These are phyloP conservation scores for Syngnathoides biaculeatus DNA, from an alignment of 2,113 vertebrate genomes.

Conservation along the genomic window DNA sequence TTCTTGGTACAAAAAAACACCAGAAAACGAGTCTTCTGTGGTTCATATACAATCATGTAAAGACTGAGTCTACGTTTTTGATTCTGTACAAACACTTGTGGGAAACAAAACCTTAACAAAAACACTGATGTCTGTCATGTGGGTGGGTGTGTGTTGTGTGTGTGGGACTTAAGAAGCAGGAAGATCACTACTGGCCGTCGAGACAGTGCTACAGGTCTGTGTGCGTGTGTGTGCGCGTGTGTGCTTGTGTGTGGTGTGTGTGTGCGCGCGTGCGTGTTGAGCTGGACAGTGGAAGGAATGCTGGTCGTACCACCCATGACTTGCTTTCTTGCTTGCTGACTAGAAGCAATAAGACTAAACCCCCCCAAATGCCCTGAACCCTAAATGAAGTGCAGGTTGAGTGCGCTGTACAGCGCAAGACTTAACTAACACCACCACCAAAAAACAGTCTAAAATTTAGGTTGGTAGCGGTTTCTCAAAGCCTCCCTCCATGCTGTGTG, in stretches of 20 bases:
- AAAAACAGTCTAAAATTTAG: constrained; percentile 49
- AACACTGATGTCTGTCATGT: constrained; percentile 80
- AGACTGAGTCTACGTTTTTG: constrained; percentile 88
- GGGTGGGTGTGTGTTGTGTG: constrained; percentile 75
- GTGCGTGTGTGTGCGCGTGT: constrained; percentile 54
- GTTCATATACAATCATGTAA: constrained; percentile 97
- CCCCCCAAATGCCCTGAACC: constrained; percentile 43
- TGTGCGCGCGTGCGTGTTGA: constrained; percentile 61
- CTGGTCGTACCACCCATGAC: constrained; percentile 63
- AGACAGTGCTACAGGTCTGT: constrained; percentile 89
- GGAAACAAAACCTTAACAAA: constrained; percentile 13
- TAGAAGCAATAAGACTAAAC: constrained; percentile 40
- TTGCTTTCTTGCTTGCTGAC: constrained; percentile 36
- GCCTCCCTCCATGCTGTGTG: constrained; percentile 2
- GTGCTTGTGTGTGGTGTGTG: constrained; percentile 10
- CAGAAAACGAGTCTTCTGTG: constrained; percentile 93
- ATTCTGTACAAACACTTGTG: constrained; percentile 92
- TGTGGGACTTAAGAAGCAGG: constrained; percentile 79
- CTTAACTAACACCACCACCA: constrained; percentile 41
- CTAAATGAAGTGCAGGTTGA: constrained; percentile 20
- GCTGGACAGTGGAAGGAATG: constrained; percentile 65
- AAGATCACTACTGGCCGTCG: constrained; percentile 87
- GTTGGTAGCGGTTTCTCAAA: constrained; percentile 55
- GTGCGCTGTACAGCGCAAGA: constrained; percentile 38
- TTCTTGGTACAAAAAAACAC: constrained; percentile 89